Evolutionary conservation across 2,113 vertebrate species (phyloP), one percentile per base, ranked within the genome.

Genomic region (Hiodon tergisus): DNA sequence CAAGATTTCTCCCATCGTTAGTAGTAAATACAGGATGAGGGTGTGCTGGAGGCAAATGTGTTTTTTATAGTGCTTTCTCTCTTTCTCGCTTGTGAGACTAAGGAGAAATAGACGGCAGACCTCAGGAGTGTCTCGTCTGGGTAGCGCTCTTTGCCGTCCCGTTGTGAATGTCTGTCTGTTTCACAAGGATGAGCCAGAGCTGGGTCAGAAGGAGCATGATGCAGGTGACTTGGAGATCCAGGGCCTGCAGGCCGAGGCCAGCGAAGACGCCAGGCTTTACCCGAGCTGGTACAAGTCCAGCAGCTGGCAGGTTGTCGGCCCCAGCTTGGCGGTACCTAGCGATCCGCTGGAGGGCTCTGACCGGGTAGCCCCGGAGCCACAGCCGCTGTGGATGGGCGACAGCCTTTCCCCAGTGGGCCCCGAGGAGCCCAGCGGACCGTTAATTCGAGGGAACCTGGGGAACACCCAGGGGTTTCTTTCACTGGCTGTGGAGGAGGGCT

Each of bases 221-320:
- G 72, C 78, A 71, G 66, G 74, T 77, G 71, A 77, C 63, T 72
- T 75, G 17, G 76, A 70, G 53, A 77, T 71, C 63, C 75, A 73
- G 59, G 58, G 70, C 3, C 59, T 69, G n/a, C 60, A 70, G 73
- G 81, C 77, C 54, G 78, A 76, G 69, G 79, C 72, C 62, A 74
- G 54, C 10, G 80, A 52, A 14, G 73, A 73, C 5, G 59, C 74
- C 31, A 65, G 9, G 1, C 73, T 86, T 73, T 83, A 78, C 67
- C 85, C 81, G 2, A 17, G 69, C 69, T 83, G 83, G 79, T 81
- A 81, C 78, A 81, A 53, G 69, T 77, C 71, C 46, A 78, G 61
- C 55, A 67, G 69, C 54, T 76, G 80, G 73, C 62, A 16, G 67
- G 16, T 71, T 7, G 47, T 62, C 0, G 74, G 55, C 68, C 63